Percentiles rank a stretch among this genome's conserved stretches.
phyloP scores from a whole-genome alignment of 2,888 invertebrate species.

The Aphodius granarius region DNA sequence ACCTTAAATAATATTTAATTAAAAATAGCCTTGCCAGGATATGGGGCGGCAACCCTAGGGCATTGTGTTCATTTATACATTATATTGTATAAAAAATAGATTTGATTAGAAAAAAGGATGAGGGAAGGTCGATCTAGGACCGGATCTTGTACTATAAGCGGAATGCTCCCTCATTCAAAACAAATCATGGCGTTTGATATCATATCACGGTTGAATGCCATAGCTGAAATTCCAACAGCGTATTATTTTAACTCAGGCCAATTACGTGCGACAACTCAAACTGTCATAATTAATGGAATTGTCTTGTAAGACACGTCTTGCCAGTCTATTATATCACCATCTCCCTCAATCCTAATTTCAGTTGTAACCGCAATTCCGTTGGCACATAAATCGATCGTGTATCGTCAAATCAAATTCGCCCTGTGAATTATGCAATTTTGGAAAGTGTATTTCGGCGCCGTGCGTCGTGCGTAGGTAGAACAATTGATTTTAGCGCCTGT shows the following conservation, averaged over 20 bases:
- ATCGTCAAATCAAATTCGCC: background rate
- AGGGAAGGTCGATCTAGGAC: no score
- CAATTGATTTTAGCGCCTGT: background rate
- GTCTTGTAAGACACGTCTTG: background rate
- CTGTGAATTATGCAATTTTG: background rate
- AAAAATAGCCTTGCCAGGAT: no score
- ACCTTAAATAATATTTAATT: no score
- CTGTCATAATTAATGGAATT: background rate
- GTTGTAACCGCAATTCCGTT: background rate
- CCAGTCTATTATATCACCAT: background rate
- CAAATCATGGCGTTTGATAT: background rate
- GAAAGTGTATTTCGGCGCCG: background rate
- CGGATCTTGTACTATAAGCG: no score
- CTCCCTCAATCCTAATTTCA: background rate
- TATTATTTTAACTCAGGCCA: background rate
- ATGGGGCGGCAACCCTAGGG: no score
- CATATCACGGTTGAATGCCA: no score
- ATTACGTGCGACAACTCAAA: background rate
- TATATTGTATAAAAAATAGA: no score
- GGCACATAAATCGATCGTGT: background rate
- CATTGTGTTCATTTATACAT: no score
- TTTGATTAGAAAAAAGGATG: no score
- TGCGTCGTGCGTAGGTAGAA: background rate
- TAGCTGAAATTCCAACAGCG: background rate
- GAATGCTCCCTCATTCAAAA: background rate